phyloP scores from a whole-genome alignment of 2,888 invertebrate species.

The Apotomis turbidana region DNA sequence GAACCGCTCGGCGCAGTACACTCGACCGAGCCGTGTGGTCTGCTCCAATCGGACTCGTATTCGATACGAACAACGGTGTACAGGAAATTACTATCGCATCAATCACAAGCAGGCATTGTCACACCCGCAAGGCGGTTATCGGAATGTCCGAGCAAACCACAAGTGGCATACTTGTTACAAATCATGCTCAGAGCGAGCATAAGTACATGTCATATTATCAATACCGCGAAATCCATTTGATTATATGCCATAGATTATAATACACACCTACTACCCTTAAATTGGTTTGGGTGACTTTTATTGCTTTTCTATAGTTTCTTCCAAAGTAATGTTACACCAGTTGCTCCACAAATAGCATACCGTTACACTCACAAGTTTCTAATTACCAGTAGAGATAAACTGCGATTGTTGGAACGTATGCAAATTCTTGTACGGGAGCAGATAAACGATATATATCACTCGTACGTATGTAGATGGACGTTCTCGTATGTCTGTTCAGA shows the following conservation, averaged over 20 bases:
- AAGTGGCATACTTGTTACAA: conserved; percentile 26
- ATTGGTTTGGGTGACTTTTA: neutral
- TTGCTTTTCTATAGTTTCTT: neutral
- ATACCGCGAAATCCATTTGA: neutral
- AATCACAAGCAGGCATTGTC: conserved; percentile 75
- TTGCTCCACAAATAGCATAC: conserved; percentile 64
- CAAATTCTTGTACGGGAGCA: conserved; percentile 68
- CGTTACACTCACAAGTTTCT: conserved; percentile 76
- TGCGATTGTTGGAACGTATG: conserved; percentile 75
- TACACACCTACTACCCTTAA: neutral
- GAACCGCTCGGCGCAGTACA: conserved; percentile 53
- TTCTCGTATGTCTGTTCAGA: conserved; percentile 38
- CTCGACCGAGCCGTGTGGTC: conserved; percentile 60
- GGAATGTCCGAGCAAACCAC: conserved; percentile 45
- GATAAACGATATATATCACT: conserved; percentile 53
- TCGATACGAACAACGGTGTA: conserved; percentile 80
- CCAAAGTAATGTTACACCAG: neutral
- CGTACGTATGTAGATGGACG: conserved; percentile 45
- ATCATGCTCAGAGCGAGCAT: neutral
- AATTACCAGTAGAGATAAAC: conserved; percentile 75
- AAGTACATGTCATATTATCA: neutral
- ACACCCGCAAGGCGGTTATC: conserved; percentile 61
- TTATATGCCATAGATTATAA: neutral
- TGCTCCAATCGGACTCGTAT: conserved; percentile 69
- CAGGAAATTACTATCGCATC: conserved; percentile 76